Evolutionary conservation across 2,113 vertebrate species (phyloP).

Genomic region (Menura novaehollandiae): DNA sequence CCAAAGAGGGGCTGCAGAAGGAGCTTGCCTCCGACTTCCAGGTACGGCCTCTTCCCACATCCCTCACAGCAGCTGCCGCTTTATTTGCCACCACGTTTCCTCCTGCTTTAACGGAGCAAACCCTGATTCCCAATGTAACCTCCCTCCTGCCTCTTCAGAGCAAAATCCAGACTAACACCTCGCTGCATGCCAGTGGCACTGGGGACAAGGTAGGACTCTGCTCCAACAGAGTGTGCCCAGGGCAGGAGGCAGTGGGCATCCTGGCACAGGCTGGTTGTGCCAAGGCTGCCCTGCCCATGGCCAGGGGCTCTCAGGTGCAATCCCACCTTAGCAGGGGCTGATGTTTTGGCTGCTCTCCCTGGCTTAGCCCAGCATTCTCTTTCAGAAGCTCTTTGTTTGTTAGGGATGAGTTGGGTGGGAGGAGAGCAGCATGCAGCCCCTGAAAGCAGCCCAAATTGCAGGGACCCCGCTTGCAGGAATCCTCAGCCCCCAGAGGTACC

Average conservation of each 20-base stretch:
- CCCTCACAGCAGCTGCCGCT: slow-evolving; percentile 43
- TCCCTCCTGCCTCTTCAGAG: slow-evolving; percentile 37
- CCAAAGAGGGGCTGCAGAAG: slow-evolving; percentile 74
- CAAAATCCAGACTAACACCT: slow-evolving; percentile 51
- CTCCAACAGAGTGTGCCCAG: slow-evolving; percentile 78
- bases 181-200: slow-evolving; percentile 71
- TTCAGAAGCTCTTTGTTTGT: neutral
- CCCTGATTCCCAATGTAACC: neutral
- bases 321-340: neutral
- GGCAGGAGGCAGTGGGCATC: neutral
- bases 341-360: neutral
- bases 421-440: neutral
- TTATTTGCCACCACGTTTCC: slow-evolving; percentile 67
- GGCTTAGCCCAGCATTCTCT: neutral
- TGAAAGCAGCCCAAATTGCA: neutral
- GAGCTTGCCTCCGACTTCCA: slow-evolving; percentile 75
- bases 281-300: neutral
- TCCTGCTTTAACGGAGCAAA: slow-evolving; percentile 51
- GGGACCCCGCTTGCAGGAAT: neutral
- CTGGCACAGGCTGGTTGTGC: neutral
- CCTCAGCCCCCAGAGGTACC: neutral
- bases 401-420: neutral
- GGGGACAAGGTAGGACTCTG: slow-evolving; percentile 69
- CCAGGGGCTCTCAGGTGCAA: neutral
- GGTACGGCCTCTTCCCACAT: slow-evolving; percentile 70